These are phyloP conservation scores for Myotis pilosus DNA, from an alignment of 2,797 vertebrate genomes.

Conservation along the genomic window DNA sequence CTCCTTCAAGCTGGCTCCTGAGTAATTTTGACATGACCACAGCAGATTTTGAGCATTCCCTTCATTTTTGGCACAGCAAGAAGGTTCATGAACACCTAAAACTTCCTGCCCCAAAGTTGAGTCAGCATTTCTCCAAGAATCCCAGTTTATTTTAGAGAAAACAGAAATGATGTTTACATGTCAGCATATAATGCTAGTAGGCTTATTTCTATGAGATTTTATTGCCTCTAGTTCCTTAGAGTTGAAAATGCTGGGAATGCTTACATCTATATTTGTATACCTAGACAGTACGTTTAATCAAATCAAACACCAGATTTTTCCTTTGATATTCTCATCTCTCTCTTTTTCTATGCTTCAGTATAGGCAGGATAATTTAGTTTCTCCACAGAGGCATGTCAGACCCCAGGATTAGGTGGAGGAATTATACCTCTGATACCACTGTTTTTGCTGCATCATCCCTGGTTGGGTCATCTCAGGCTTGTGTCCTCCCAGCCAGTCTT, in stretches of 20 bases:
- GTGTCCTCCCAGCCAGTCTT: not conserved
- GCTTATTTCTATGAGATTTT: not conserved
- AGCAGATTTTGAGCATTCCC: not conserved
- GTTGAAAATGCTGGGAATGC: not conserved
- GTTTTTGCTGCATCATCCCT: not conserved
- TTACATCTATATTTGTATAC: not conserved
- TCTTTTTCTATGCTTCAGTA: not conserved
- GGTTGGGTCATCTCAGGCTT: not conserved
- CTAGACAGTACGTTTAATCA: not conserved
- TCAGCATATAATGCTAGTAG: not conserved
- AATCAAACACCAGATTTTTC: not conserved
- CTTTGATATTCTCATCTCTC: not conserved
- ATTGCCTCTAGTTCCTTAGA: not conserved
- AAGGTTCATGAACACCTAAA: not conserved
- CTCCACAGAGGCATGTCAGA: not conserved
- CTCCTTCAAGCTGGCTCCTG: not conserved
- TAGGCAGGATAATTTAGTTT: not conserved
- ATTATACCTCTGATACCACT: not conserved
- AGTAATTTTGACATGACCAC: not conserved
- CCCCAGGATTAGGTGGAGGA: not conserved
- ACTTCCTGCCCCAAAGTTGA: not conserved
- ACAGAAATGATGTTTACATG: not conserved
- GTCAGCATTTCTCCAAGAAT: not conserved
- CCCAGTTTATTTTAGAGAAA: not conserved
- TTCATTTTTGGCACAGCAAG: not conserved